These are phyloP conservation scores for Cheilosia impressa DNA, from an alignment of 2,888 invertebrate genomes.

Conservation along the genomic window DNA sequence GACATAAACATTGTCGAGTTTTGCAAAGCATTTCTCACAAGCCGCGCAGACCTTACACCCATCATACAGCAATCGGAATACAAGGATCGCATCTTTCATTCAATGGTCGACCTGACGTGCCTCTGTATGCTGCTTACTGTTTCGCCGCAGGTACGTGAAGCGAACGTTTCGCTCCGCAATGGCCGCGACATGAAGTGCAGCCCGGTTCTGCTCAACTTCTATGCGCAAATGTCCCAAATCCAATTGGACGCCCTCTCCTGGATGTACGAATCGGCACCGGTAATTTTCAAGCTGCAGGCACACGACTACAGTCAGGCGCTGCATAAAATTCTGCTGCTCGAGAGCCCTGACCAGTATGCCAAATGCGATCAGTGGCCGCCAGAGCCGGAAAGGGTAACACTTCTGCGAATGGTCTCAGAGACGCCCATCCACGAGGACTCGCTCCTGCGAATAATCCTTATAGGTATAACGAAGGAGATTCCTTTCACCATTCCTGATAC, in stretches of 20 bases:
- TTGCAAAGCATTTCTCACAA: constrained; percentile 90
- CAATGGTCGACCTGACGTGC: constrained; percentile 93
- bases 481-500: constrained; percentile 92
- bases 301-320: constrained; percentile 90
- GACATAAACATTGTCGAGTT: constrained; percentile 92
- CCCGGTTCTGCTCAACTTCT: constrained; percentile 81
- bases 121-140: constrained; percentile 92
- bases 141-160: constrained; percentile 89
- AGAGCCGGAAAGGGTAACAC: constrained; percentile 92
- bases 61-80: constrained; percentile 87
- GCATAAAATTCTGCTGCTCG: constrained; percentile 91
- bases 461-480: constrained; percentile 90
- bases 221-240: constrained; percentile 86
- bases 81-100: constrained; percentile 92
- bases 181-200: constrained; percentile 84
- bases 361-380: constrained; percentile 95
- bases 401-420: constrained; percentile 93
- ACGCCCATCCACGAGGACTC: constrained; percentile 95
- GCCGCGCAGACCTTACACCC: constrained; percentile 85
- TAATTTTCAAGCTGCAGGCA: constrained; percentile 88
- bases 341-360: constrained; percentile 91
- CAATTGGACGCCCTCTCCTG: constrained; percentile 94
- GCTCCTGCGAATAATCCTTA: constrained; percentile 90
- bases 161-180: constrained; percentile 85
- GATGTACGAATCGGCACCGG: constrained; percentile 92